Percentiles rank a stretch among this genome's conserved stretches.
phyloP scores from a whole-genome alignment of 2,113 vertebrate genomes.

The Eurypyga helias region DNA sequence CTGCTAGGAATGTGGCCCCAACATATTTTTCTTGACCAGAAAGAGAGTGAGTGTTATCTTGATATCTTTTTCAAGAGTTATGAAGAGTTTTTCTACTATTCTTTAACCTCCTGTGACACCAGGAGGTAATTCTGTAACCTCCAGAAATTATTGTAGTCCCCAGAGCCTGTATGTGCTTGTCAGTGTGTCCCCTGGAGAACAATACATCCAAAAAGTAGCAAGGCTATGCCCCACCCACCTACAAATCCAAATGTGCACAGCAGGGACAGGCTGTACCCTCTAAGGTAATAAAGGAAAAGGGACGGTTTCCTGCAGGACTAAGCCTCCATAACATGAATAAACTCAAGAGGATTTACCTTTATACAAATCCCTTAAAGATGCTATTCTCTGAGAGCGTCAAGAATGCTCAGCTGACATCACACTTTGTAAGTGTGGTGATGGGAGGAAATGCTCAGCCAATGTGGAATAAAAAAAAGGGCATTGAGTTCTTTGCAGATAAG shows the following conservation, averaged over 20 bases:
- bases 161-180: background rate
- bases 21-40: background rate
- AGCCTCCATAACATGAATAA: background rate
- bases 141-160: background rate
- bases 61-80: background rate
- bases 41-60: background rate
- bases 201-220: background rate
- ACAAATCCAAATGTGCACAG: background rate
- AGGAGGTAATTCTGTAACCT: too few relatives aligned
- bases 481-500: background rate
- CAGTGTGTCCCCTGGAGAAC: background rate
- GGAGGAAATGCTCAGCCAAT: background rate
- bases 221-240: background rate
- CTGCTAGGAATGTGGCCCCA: background rate
- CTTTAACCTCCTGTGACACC: background rate
- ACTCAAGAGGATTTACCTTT: background rate
- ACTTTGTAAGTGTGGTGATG: background rate
- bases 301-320: background rate
- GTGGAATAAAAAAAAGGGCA: background rate
- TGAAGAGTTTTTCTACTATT: background rate
- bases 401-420: background rate
- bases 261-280: background rate
- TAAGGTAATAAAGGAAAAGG: background rate
- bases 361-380: background rate
- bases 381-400: background rate